Evolutionary conservation across 2,113 vertebrate genomes (phyloP), one percentile per base, ranked within the genome.

Genomic region (Kryptolebias marmoratus): DNA sequence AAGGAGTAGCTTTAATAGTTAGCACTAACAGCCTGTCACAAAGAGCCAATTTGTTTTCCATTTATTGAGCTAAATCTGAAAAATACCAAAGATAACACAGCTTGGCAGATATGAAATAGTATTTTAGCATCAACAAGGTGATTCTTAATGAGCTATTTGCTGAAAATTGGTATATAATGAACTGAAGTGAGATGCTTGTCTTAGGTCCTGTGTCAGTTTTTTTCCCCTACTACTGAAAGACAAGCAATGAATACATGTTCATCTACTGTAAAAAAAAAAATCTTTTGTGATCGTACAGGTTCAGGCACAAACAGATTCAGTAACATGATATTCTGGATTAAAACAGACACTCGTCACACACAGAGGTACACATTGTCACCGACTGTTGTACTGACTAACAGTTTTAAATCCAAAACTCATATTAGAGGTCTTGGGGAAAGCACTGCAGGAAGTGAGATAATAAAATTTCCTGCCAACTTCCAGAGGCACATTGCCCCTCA

Each of bases 391-490:
- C 30, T 70, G 65, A 75, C 61, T 32, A 16, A 78, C 11, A 16
- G 32, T 63, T 60, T 52, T n/a, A 45, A 80, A 80, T 77, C 39
- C 42, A 60, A 80, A 80, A 81, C 62, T 76, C 60, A 64, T 59
- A 68, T 73, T 22, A 72, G 39, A 83, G 71, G 62, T 83, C 61
- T 58, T 73, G 68, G n/a, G 11, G 18, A 59, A 62, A 71, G 55
- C 56, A 64, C 56, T 60, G 63, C 64, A 64, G 75, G 68, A 84
- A 84, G 82, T 81, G 64, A 81, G 79, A 90, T 79, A 75, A 87
- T 52, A 75, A 66, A 72, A 82, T 81, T 79, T 83, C 58, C 66
- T n/a, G 62, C 75, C 58, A 79, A 78, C 55, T 80, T 87, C 68
- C 57, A 67, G 81, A 77, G 71, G 59, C 68, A 80, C 56, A 78